These are phyloP conservation scores for Spicauda simplicius DNA, from an alignment of 2,888 invertebrate species.

Conservation along the genomic window DNA sequence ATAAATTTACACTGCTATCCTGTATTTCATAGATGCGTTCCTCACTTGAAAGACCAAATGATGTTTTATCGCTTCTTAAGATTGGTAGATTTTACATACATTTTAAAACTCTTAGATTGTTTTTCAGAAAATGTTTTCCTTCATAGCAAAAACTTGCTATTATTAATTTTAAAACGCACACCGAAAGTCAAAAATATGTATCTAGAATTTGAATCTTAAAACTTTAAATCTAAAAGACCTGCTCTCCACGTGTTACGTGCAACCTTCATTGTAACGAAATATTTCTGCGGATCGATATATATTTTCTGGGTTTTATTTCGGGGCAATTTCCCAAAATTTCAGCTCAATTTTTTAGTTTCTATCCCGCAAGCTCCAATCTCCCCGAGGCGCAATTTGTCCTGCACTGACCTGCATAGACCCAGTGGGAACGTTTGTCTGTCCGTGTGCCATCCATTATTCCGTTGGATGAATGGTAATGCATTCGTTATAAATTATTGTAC, in stretches of 20 bases:
- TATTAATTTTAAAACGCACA: too few species aligned
- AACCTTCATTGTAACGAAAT: background rate
- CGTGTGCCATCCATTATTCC: slow-evolving; percentile 25
- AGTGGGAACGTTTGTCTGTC: slow-evolving; percentile 24
- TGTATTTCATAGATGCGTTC: too few species aligned
- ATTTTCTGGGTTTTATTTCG: background rate
- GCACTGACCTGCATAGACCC: slow-evolving; percentile 19
- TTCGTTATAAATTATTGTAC: slow-evolving; percentile 6
- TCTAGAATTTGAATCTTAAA: too few species aligned
- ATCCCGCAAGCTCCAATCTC: slow-evolving; percentile 14
- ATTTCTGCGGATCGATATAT: background rate
- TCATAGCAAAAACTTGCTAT: too few species aligned
- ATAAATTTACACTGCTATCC: too few species aligned
- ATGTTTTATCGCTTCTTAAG: too few species aligned
- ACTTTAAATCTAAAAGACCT: too few species aligned
- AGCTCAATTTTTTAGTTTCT: slow-evolving; percentile 10
- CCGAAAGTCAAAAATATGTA: too few species aligned
- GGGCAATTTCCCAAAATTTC: background rate
- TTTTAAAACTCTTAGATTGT: too few species aligned
- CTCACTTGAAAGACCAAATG: too few species aligned
- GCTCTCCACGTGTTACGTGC: background rate
- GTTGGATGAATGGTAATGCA: slow-evolving; percentile 11
- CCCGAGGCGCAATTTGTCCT: slow-evolving; percentile 25
- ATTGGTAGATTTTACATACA: too few species aligned
- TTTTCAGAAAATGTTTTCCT: too few species aligned